phyloP scores from a whole-genome alignment of 2,888 invertebrate species.

The Escarpia spicata region DNA sequence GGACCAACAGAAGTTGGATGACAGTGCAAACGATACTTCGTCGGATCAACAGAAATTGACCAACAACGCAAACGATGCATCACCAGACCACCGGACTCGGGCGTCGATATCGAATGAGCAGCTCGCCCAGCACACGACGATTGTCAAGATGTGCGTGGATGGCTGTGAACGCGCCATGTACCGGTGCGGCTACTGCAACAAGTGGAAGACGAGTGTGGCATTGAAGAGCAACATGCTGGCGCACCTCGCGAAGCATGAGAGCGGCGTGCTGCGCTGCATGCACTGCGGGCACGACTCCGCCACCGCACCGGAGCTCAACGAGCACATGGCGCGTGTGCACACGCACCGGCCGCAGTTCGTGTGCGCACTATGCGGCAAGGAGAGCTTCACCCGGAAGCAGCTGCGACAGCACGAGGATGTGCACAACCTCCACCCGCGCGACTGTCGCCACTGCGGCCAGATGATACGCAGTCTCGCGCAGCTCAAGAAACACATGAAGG shows the following conservation, averaged over 20 bases:
- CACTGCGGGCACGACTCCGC: neutral
- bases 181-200: neutral
- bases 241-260: neutral
- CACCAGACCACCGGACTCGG: neutral
- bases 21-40: no score
- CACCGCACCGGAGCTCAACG: neutral
- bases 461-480: neutral
- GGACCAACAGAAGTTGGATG: no score
- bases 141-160: neutral
- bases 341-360: neutral
- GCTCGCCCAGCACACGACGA: neutral
- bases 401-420: neutral
- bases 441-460: neutral
- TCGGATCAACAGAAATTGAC: neutral
- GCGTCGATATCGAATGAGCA: neutral
- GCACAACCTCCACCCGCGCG: neutral
- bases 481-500: neutral
- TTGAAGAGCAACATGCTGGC: neutral
- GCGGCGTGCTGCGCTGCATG: neutral
- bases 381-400: neutral
- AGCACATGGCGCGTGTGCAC: neutral
- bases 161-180: neutral
- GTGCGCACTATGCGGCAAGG: neutral
- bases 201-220: neutral
- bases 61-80: no score